Evolutionary conservation across 1,140 invertebrate genomes (phyloP), one percentile per base, ranked within the genome.

Genomic region (Bilobella aurantiaca): DNA sequence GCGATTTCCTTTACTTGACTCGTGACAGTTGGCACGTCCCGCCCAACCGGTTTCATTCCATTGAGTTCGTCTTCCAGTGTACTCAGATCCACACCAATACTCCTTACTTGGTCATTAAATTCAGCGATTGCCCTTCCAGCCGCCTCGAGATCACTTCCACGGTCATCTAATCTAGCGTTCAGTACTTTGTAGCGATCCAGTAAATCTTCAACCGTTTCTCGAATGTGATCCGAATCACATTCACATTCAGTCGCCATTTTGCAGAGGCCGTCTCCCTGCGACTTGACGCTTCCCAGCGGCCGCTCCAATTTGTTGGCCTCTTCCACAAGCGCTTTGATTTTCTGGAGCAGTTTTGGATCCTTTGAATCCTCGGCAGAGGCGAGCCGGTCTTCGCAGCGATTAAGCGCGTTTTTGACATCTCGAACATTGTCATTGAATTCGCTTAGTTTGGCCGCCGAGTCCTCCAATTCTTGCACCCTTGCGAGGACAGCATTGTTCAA

Each of bases 371-470:
- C 86, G 47, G 87, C 88, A 25, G 88, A 87, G 18, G 86, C 83
- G 1, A 92, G 76, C 73, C 87, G 87, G 77, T 96, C 92, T 79
- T 96, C 92, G 76, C 90, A 91, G 53, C 91, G 82, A 70, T 88
- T 85, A 23, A 96, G 79, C 2, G 85, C 82, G 67, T 91, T 88
- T 69, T 89, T 85, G 21, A 93, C 79, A 67, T 90, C 90, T 29
- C 91, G 82, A 21, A 91, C 77, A 66, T 87, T 87, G 72, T 97
- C 93, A 64, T 86, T 86, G 74, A 93, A 92, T 61, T 96, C 90
- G 23, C 53, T 73, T 49, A 97, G 79, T 63, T 87, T 86, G 53
- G 89, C 85, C 1, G 86, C 84, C 21, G 89, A 86, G 66, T 92
- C 90, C 79, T 96, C 93, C 53, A 96, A 79, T 74, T 86, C 82